Evolutionary conservation across 2,797 vertebrate genomes (phyloP).

Genomic region (Heterohyrax brucei): DNA sequence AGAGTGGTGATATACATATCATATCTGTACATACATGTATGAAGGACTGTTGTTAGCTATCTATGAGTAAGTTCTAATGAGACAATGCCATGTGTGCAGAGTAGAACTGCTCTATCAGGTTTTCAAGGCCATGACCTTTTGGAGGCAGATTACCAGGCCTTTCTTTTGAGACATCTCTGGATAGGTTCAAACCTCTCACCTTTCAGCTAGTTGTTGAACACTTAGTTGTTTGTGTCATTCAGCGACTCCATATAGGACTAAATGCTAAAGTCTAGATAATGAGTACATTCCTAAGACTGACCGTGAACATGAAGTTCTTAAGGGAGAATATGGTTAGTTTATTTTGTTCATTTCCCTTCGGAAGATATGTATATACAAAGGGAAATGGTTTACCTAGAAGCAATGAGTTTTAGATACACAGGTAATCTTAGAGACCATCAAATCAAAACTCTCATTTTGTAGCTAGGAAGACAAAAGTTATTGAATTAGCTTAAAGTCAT

Average conservation of each 20-base stretch:
- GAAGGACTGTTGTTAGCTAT: neutral
- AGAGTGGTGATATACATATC: no score
- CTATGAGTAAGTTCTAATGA: no score
- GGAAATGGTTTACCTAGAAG: slow-evolving; percentile 4
- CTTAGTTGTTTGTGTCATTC: no score
- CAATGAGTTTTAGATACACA: slow-evolving; percentile 12
- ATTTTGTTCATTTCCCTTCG: neutral
- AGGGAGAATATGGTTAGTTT: neutral
- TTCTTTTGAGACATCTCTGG: no score
- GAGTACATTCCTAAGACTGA: neutral
- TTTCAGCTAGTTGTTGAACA: no score
- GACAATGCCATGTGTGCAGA: no score
- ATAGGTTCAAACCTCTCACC: no score
- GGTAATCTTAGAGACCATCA: slow-evolving; percentile 5
- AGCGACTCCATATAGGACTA: neutral
- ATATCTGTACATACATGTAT: neutral
- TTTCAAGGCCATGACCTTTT: no score
- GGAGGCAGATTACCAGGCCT: no score
- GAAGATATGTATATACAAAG: neutral
- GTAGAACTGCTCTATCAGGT: no score
- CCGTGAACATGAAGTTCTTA: neutral
- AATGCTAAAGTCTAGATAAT: neutral
- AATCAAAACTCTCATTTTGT: slow-evolving; percentile 28
- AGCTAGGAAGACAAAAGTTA: neutral
- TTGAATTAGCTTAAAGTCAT: slow-evolving; percentile 4